A percentile compares a stretch with the other conserved stretches of the same genome.
Conservation (phyloP, 2,797 vertebrate species). For the Clarias platycephalus region DNA sequence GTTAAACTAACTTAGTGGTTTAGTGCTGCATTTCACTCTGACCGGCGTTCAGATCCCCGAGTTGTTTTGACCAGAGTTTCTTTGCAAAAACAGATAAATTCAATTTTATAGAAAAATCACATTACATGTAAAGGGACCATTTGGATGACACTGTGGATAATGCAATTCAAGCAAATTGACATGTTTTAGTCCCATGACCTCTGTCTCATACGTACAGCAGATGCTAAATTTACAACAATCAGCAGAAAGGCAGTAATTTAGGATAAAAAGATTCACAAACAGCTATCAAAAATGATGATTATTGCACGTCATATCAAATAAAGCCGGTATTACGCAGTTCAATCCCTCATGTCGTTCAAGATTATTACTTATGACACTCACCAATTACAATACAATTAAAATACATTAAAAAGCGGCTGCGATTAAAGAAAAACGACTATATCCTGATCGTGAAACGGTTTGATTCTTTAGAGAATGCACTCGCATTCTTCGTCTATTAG, state of each 20-base stretch:
- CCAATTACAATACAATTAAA: not conserved
- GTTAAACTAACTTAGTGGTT: not conserved
- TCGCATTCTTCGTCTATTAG: not conserved
- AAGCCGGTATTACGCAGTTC: not conserved
- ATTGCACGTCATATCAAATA: not conserved
- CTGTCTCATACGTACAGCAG: not conserved
- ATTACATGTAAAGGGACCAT: not conserved
- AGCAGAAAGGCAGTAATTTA: not conserved
- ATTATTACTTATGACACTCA: not conserved
- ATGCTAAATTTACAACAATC: not conserved
- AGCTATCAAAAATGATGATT: not conserved
- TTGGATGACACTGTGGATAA: not conserved
- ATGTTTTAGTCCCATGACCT: not conserved
- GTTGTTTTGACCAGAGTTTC: not conserved
- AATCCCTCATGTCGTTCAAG: not conserved
- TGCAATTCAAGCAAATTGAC: not conserved
- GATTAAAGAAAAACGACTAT: not conserved
- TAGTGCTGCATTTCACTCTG: not conserved
- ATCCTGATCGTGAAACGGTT: not conserved
- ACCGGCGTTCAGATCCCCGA: not conserved
- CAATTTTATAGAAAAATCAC: not conserved
- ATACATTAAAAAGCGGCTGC: not conserved
- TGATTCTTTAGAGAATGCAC: not conserved
- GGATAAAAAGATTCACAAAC: not conserved
- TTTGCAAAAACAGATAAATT: not conserved